Evolutionary conservation across 2,888 invertebrate species (phyloP).

Genomic region (Neocrepidodera transversa): DNA sequence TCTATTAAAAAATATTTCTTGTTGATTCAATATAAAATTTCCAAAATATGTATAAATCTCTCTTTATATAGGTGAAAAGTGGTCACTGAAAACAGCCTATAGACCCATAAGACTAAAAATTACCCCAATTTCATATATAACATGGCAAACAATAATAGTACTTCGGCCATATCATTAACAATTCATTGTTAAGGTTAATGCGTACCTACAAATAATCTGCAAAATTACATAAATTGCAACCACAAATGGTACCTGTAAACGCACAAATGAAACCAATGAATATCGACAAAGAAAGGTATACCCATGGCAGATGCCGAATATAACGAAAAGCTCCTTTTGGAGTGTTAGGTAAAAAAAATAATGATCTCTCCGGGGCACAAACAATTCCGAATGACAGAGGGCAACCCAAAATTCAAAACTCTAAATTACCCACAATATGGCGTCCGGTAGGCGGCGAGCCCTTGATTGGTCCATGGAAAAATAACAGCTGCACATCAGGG

Average conservation of each 20-base stretch:
- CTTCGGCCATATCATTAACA: no score
- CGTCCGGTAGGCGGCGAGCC: constrained; percentile 50
- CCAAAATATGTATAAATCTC: no score
- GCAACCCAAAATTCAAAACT: constrained; percentile 49
- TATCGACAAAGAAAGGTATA: constrained; percentile 3
- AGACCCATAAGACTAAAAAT: no score
- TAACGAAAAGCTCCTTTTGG: neutral
- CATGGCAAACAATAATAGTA: no score
- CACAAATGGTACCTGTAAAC: constrained; percentile 21
- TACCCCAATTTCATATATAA: no score
- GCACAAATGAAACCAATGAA: constrained; percentile 12
- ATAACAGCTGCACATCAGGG: constrained; percentile 59
- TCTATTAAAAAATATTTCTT: no score
- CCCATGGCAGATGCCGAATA: constrained; percentile 3
- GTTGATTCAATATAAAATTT: no score
- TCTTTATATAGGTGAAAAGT: no score
- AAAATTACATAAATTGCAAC: constrained; percentile 25
- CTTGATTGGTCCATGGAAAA: constrained; percentile 60
- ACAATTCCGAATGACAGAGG: constrained; percentile 39
- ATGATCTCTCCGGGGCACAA: constrained; percentile 26
- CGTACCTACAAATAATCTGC: no score
- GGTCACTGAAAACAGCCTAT: no score
- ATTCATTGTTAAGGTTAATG: no score
- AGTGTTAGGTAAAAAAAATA: constrained; percentile 4
- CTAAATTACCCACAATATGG: constrained; percentile 56